Base-by-base conservation (phyloP, 1,140 invertebrate genomes). In the Scaptodrosophila lebanonensis region DNA sequence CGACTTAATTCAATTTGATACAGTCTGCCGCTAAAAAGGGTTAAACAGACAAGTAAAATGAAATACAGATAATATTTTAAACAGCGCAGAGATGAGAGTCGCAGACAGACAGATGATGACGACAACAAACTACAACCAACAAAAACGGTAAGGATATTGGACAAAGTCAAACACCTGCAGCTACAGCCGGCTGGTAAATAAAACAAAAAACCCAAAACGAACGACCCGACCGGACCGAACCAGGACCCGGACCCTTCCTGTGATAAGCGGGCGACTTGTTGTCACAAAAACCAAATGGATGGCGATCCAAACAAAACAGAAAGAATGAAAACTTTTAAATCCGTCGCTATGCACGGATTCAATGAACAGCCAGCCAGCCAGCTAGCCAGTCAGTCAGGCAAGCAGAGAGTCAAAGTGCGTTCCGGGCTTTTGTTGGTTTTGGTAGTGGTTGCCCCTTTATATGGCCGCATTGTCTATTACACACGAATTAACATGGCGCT, bases 391-490 rank as follows among this genome's bases (percentile, higher is more conserved):
- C n/a, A n/a, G n/a, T n/a, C n/a, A n/a, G n/a, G n/a, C n/a, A n/a
- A n/a, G n/a, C n/a, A n/a, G n/a, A n/a, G n/a, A n/a, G n/a, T n/a
- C n/a, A n/a, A n/a, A n/a, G n/a, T n/a, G n/a, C 17, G 18, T 49
- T 36, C 43, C 43, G 16, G n/a, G 13, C 43, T 22, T 32, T 36
- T 42, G 16, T 20, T 33, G 42, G 18, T 64, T 56, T 49, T 64
- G 32, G 25, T 51, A n/a, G 39, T 63, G 2, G 25, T 17, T 12
- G 20, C 9, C 9, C 8, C 25, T 39, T 17, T 45, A 64, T 47
- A 64, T 29, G 63, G 52, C 44, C 69, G 64, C 64, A 73, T 73
- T 75, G 71, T 75, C 70, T 75, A 75, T 75, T 75, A 75, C 70
- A 75, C 71, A 61, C 70, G 71, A 76, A 75, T 76, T 76, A 75